phyloP scores from a whole-genome alignment of 2,797 vertebrate species.

The Darevskia nairensis region DNA sequence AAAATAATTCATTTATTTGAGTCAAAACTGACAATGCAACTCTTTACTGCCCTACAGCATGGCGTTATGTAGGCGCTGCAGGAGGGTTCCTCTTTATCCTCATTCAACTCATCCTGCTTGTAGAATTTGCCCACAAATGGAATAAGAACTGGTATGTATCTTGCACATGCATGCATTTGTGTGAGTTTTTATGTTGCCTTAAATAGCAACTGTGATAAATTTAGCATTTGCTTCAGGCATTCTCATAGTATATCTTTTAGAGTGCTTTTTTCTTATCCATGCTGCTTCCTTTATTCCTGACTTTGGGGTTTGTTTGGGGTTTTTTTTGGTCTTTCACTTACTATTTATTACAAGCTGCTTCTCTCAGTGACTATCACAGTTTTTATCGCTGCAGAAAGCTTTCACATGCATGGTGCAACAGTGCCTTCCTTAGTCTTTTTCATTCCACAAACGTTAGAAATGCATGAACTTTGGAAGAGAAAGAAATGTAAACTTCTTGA shows the following conservation, averaged over 20 bases:
- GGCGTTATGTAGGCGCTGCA: constrained; percentile 89
- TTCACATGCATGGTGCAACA: constrained; percentile 5
- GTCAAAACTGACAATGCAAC: constrained; percentile 19
- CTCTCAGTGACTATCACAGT: not conserved
- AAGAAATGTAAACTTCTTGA: not conserved
- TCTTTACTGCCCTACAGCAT: constrained; percentile 80
- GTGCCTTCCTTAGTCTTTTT: not conserved
- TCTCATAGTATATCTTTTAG: not conserved
- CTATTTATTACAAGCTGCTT: not conserved
- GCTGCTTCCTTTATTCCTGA: not conserved
- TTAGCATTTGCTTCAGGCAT: too few relatives aligned
- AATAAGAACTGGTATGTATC: constrained; percentile 96
- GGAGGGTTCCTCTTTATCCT: constrained; percentile 90
- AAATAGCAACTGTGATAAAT: not conserved
- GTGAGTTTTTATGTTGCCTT: not conserved
- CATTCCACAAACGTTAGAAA: not conserved
- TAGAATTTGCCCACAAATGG: constrained; percentile 98
- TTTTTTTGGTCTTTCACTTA: not conserved
- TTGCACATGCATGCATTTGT: not conserved
- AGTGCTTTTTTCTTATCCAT: not conserved
- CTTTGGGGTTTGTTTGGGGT: not conserved
- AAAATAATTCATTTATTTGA: not conserved
- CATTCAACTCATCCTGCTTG: constrained; percentile 93
- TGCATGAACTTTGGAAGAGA: not conserved
- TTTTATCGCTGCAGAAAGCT: not conserved